A percentile compares a stretch with the other conserved stretches of the same genome.
Conservation (phyloP, 2,113 vertebrate species). For the Eolophus roseicapilla region DNA sequence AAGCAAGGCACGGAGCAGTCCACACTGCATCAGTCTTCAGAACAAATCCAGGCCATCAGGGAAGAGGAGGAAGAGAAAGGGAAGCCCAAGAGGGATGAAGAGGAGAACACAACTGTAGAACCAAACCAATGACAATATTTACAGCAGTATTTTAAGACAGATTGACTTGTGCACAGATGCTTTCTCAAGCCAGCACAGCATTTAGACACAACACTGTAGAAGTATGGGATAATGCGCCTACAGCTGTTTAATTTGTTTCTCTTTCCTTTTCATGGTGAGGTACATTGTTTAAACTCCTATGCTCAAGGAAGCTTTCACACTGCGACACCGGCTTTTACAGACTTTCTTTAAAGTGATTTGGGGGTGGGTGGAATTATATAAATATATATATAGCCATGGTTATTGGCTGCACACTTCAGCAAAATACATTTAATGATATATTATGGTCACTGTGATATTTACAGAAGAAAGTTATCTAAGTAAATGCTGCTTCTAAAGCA, state of each 20-base stretch:
- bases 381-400: slow-evolving; percentile 70
- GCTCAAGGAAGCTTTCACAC: slow-evolving; percentile 80
- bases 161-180: slow-evolving; percentile 77
- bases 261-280: slow-evolving; percentile 71
- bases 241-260: slow-evolving; percentile 69
- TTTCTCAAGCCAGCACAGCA: slow-evolving; percentile 92
- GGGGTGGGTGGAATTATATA: slow-evolving; percentile 60
- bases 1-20: slow-evolving; percentile 68
- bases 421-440: slow-evolving; percentile 70
- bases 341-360: slow-evolving; percentile 66
- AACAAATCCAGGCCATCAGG: slow-evolving; percentile 89
- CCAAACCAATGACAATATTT: slow-evolving; percentile 70
- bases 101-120: slow-evolving; percentile 61
- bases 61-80: slow-evolving; percentile 90
- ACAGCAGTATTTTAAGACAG: slow-evolving; percentile 70
- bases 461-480: slow-evolving; percentile 69
- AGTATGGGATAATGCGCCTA: slow-evolving; percentile 85
- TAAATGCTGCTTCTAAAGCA: slow-evolving; percentile 65
- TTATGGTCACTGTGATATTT: slow-evolving; percentile 79
- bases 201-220: slow-evolving; percentile 99
- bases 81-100: slow-evolving; percentile 71
- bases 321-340: slow-evolving; percentile 83
- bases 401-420: slow-evolving; percentile 68
- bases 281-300: slow-evolving; percentile 70
- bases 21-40: slow-evolving; percentile 76